Conservation (phyloP, 2,113 vertebrate genomes). For the Poecile atricapillus region DNA sequence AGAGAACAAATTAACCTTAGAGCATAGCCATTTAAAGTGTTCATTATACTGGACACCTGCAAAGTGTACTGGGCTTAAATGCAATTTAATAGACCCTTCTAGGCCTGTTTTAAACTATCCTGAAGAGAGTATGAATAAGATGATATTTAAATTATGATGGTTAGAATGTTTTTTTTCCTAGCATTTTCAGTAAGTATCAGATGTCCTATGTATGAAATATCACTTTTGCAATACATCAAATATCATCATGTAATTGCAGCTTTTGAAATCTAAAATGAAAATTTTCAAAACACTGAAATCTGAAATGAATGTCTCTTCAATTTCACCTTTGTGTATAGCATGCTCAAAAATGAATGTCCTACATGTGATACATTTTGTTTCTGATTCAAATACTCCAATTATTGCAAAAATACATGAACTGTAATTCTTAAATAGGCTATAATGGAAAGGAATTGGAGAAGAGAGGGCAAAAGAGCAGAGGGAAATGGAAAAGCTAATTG, state of each 20-base stretch:
- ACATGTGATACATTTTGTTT: not conserved
- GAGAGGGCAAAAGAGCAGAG: not conserved
- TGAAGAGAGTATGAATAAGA: conserved; percentile 42
- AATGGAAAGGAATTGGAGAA: not conserved
- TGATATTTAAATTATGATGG: conserved; percentile 42
- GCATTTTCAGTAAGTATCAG: conserved; percentile 22
- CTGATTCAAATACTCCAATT: not conserved
- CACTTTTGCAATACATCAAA: not conserved
- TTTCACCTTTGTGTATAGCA: not conserved
- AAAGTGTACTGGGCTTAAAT: conserved; percentile 64
- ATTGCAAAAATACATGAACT: conserved; percentile 12
- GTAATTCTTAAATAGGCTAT: not conserved
- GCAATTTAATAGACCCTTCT: conserved; percentile 65
- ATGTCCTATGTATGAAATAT: not conserved
- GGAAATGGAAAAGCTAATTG: conserved; percentile 61
- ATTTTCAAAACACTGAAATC: not conserved
- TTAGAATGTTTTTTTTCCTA: not conserved
- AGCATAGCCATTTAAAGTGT: conserved; percentile 56
- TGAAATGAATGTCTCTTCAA: not conserved
- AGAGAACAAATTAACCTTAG: conserved; percentile 75
- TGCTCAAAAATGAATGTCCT: not conserved
- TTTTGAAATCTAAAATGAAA: not conserved
- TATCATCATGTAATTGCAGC: not conserved
- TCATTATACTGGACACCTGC: conserved; percentile 72
- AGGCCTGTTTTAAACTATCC: conserved; percentile 52